Conservation (phyloP, 2,888 invertebrate genomes). For the Brachyptera risi region DNA sequence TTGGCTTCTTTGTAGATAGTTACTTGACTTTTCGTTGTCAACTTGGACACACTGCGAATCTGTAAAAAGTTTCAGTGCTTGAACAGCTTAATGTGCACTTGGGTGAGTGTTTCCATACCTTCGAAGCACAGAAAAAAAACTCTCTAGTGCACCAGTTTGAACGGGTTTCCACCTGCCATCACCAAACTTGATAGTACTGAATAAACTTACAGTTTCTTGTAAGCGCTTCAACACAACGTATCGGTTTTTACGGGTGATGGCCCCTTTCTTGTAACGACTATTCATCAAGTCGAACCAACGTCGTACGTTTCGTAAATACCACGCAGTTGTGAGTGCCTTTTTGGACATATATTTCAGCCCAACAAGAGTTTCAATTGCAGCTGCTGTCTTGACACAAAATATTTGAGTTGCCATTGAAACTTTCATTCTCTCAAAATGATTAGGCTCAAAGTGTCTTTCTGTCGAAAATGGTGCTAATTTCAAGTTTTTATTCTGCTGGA, state of each 20-base stretch:
- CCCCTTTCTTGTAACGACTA: neutral
- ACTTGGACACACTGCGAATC: neutral
- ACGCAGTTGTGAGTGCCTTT: neutral
- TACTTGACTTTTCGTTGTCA: neutral
- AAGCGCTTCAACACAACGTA: neutral
- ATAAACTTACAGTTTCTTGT: neutral
- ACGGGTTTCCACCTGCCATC: neutral
- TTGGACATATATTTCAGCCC: neutral
- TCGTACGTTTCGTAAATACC: neutral
- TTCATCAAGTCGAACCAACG: neutral
- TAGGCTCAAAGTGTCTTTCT: neutral
- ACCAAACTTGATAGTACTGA: too few species aligned
- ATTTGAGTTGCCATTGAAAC: slow-evolving; percentile 2
- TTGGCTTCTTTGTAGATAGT: too few species aligned
- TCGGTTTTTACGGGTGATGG: neutral
- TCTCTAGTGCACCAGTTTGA: neutral
- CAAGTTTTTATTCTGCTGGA: slow-evolving; percentile 12
- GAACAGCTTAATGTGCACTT: neutral
- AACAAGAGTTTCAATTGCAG: slow-evolving; percentile 2
- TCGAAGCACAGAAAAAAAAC: neutral
- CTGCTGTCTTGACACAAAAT: neutral
- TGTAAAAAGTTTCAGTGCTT: neutral
- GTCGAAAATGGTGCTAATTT: slow-evolving; percentile 8
- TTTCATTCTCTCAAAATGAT: slow-evolving; percentile 11
- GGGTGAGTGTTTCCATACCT: neutral